These are phyloP conservation scores for Entomobrya proxima DNA, from an alignment of 2,888 invertebrate genomes.

Conservation along the genomic window DNA sequence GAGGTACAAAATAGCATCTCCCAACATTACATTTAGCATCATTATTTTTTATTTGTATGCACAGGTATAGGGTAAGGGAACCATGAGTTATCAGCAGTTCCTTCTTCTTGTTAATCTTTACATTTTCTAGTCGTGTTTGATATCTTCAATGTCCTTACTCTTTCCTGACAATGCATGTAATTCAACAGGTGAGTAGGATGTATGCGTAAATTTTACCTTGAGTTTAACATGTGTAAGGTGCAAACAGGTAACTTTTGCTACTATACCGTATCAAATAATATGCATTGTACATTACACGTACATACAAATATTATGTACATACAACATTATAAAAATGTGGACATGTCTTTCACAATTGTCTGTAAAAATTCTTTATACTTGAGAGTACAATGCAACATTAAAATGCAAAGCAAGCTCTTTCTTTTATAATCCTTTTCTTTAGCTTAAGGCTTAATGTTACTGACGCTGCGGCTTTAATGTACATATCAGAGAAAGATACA, in stretches of 20 bases:
- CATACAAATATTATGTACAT: background rate
- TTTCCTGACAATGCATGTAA: constrained; percentile 1
- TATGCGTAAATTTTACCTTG: constrained; percentile 16
- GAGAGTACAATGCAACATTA: constrained; percentile 47
- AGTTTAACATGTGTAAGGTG: background rate
- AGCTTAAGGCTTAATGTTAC: background rate
- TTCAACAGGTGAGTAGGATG: constrained; percentile 48
- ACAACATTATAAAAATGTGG: background rate
- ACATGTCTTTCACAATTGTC: background rate
- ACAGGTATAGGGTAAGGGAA: background rate
- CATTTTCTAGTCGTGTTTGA: background rate
- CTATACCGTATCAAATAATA: background rate
- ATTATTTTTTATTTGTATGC: too few relatives aligned
- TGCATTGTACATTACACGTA: background rate
- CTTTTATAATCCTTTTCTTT: constrained; percentile 18
- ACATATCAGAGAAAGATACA: background rate
- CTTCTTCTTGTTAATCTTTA: constrained; percentile 18
- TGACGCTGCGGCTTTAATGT: constrained; percentile 2
- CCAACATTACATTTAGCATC: too few relatives aligned
- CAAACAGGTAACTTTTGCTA: background rate
- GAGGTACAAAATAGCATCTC: too few relatives aligned
- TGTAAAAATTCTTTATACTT: background rate
- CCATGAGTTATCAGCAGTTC: background rate
- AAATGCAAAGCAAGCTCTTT: constrained; percentile 19
- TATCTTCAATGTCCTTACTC: constrained; percentile 21